phyloP scores from a whole-genome alignment of 2,888 invertebrate species.

The Agrochola litura region DNA sequence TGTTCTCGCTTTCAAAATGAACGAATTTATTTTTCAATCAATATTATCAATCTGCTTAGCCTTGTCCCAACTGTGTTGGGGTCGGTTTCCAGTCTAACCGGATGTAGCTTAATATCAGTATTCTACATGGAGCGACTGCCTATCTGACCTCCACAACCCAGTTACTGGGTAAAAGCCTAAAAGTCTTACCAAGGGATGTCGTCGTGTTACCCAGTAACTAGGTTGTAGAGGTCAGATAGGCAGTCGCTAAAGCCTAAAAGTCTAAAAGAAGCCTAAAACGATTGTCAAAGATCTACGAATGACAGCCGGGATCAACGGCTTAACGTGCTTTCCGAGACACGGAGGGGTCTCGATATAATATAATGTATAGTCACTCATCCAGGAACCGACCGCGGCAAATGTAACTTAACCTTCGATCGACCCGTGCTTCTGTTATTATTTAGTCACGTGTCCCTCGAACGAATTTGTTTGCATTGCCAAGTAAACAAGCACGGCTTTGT shows the following conservation, averaged over 20 bases:
- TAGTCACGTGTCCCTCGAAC: not conserved
- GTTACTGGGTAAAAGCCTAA: not conserved
- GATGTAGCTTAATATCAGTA: not conserved
- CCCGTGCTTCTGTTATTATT: not conserved
- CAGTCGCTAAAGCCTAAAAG: no score
- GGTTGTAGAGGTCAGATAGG: no score
- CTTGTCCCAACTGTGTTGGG: not conserved
- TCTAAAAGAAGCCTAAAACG: no score
- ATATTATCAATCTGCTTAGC: not conserved
- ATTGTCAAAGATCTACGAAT: not conserved
- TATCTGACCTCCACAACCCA: not conserved
- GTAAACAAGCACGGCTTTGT: conserved; percentile 1
- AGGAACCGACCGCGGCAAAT: not conserved
- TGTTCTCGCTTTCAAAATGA: conserved; percentile 15
- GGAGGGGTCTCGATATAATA: not conserved
- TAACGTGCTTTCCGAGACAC: not conserved
- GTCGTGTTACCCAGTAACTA: no score
- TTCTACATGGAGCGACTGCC: not conserved
- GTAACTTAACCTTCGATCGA: not conserved
- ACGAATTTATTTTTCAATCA: not conserved
- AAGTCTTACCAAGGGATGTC: no score
- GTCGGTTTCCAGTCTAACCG: not conserved
- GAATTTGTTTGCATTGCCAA: not conserved
- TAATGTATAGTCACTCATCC: not conserved
- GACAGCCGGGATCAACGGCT: not conserved